Base-by-base conservation (phyloP, 2,797 vertebrate species). In the Borostomias antarcticus region DNA sequence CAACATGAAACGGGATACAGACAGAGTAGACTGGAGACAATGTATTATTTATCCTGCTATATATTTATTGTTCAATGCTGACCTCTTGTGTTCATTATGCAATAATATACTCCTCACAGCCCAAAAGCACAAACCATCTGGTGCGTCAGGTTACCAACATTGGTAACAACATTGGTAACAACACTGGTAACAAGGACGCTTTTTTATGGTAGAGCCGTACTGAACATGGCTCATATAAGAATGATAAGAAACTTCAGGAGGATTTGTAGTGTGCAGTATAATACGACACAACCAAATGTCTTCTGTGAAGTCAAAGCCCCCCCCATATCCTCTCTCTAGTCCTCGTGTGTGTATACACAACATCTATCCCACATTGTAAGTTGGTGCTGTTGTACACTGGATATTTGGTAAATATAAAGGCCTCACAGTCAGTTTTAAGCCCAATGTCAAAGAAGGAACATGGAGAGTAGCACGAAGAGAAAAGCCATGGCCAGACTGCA, bases 401-500 rank as follows among this genome's bases (percentile, higher is more conserved):
- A 28, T 92, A 80, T 91, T 91, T 82, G 84, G 84, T 90, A 75
- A 91, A 91, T 85, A 92, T 65, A 75, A 62, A 65, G 56, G 71
- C 58, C 64, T 62, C 25, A 50, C 65, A 61, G 58, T 64, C 58
- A 62, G 58, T 62, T 45, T 28, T 68, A 17, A 43, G 59, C 62
- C 28, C 57, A 62, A 17, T 35, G 35, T 25, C 62, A 73, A 68
- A 64, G 61, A 78, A 81, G 82, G 73, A 84, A 76, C 73, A 85
- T 88, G 4, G 78, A 81, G 75, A 80, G 45, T 58, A 81, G 89
- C 77, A 57, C 90, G 30, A 88, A 89, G 81, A 93, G 89, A 64
- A 92, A 85, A 81, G 87, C 89, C 2, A 81, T 88, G 11, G 86
- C 88, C 4, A 83, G 90, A 66, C 94, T 94, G 52, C 89, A 93